phyloP scores from a whole-genome alignment of 1,140 invertebrate genomes.

The Periplaneta americana region DNA sequence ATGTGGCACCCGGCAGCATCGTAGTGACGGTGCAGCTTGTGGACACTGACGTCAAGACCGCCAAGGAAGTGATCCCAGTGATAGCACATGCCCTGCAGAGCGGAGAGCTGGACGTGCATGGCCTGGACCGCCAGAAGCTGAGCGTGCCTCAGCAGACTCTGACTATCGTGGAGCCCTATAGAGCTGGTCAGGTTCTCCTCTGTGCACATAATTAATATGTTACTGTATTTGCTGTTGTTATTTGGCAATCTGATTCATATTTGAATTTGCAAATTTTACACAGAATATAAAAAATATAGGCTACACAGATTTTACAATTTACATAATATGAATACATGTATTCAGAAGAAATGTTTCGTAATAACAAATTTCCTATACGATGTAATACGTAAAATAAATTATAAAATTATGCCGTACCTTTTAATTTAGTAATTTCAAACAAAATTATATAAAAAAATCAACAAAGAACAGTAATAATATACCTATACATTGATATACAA shows the following conservation, averaged over 20 bases:
- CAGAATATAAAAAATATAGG: not conserved
- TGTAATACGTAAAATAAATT: too few relatives aligned
- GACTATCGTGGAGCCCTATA: not conserved
- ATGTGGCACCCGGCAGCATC: slow-evolving; percentile 17
- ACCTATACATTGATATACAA: too few relatives aligned
- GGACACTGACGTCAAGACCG: slow-evolving; percentile 16
- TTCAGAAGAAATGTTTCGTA: too few relatives aligned
- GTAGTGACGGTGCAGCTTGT: slow-evolving; percentile 14
- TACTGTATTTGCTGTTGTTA: not conserved
- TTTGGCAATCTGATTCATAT: not conserved
- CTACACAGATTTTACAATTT: not conserved
- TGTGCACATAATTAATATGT: not conserved
- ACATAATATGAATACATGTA: too few relatives aligned
- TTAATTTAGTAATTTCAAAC: too few relatives aligned
- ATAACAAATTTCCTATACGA: too few relatives aligned
- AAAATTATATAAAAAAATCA: too few relatives aligned
- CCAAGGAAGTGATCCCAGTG: slow-evolving; percentile 13
- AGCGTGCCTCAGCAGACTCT: slow-evolving; percentile 10
- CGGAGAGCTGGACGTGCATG: slow-evolving; percentile 13
- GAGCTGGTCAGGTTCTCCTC: slow-evolving; percentile 3
- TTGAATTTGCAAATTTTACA: not conserved
- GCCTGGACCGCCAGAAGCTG: slow-evolving; percentile 3
- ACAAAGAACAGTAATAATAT: too few relatives aligned
- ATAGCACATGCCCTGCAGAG: not conserved
- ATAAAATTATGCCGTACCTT: too few relatives aligned